phyloP scores from a whole-genome alignment of 2,888 invertebrate species.

The Metallyticus violacea region DNA sequence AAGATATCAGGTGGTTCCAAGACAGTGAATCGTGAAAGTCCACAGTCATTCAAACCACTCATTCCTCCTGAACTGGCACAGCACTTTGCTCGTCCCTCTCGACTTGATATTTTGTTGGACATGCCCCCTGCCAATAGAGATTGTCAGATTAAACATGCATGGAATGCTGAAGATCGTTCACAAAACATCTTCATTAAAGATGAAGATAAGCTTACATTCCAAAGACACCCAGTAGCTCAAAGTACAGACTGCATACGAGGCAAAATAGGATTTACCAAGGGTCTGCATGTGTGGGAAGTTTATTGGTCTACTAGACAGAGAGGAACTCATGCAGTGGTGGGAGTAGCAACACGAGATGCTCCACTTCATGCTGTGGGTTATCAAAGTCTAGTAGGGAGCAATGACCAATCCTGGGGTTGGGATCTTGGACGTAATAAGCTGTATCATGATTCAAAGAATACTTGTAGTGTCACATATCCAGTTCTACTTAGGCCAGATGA shows the following conservation, averaged over 20 bases:
- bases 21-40: constrained; percentile 84
- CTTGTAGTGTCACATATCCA: constrained; percentile 85
- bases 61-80: constrained; percentile 86
- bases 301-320: constrained; percentile 96
- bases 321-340: constrained; percentile 98
- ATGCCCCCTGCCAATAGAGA: constrained; percentile 93
- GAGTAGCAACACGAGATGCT: constrained; percentile 92
- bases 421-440: constrained; percentile 90
- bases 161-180: constrained; percentile 96
- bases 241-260: constrained; percentile 99
- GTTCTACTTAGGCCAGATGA: constrained; percentile 92
- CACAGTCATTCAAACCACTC: constrained; percentile 82
- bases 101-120: constrained; percentile 93
- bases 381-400: constrained; percentile 93
- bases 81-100: constrained; percentile 86
- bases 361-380: constrained; percentile 97
- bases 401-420: constrained; percentile 99
- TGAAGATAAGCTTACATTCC: constrained; percentile 97
- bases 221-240: constrained; percentile 95
- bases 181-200: constrained; percentile 99
- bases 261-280: constrained; percentile 87
- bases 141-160: constrained; percentile 88
- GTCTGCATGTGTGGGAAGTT: constrained; percentile 98
- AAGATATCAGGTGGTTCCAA: constrained; percentile 63
- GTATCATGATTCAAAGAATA: constrained; percentile 91